Evolutionary conservation across 2,888 invertebrate species (phyloP).

Genomic region (Gasteruption jaculator): DNA sequence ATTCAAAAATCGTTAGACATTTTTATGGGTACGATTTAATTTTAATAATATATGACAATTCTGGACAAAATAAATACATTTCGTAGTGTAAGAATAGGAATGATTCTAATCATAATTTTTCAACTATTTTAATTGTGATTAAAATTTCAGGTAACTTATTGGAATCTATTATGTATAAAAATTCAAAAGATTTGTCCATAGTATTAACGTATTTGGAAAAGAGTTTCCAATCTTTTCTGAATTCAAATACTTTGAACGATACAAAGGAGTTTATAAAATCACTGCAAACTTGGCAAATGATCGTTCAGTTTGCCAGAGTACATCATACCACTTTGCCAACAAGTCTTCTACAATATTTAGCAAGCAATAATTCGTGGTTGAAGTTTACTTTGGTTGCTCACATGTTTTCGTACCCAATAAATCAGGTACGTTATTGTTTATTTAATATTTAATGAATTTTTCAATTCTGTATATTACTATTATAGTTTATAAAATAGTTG

Average conservation of each 20-base stretch:
- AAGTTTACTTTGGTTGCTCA: conserved; percentile 66
- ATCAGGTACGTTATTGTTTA: conserved; percentile 51
- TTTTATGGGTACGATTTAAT: conserved; percentile 34
- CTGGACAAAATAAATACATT: too few species aligned
- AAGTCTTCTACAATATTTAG: conserved; percentile 59
- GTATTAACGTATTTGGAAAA: conserved; percentile 36
- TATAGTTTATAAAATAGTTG: too few species aligned
- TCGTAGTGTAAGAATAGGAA: too few species aligned
- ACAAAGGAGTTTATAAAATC: conserved; percentile 46
- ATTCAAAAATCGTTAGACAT: conserved; percentile 32
- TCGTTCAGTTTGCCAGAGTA: conserved; percentile 59
- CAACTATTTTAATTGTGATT: conserved; percentile 1
- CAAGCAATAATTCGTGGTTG: conserved; percentile 65
- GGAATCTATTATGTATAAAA: conserved; percentile 33
- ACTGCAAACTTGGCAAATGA: conserved; percentile 58
- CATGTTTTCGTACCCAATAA: conserved; percentile 65
- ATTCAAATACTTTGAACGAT: conserved; percentile 24
- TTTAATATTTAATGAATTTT: not conserved
- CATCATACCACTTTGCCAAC: conserved; percentile 60
- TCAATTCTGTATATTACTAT: too few species aligned
- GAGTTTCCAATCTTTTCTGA: conserved; percentile 30
- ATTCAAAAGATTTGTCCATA: conserved; percentile 30
- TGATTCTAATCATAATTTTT: conserved; percentile 1
- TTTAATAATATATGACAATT: conserved; percentile 4
- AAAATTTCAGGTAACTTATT: conserved; percentile 32